Evolutionary conservation across 2,888 invertebrate species (phyloP).

Genomic region (Drosophila sordidula): DNA sequence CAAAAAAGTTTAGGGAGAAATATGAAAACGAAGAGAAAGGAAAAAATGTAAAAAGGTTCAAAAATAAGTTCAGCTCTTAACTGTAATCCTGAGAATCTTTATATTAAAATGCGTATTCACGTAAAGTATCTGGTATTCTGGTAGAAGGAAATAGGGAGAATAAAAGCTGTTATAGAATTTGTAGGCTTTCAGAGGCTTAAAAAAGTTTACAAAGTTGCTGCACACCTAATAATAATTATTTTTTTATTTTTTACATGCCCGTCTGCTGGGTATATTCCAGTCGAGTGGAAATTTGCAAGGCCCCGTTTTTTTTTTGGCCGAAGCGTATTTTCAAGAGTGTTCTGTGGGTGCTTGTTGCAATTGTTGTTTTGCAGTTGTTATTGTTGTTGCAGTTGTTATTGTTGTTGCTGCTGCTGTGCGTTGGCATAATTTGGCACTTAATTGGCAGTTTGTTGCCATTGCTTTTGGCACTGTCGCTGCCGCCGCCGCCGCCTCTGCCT

Average conservation of each 20-base stretch:
- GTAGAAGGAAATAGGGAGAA: no score
- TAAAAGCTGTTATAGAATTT: no score
- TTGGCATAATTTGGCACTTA: slow-evolving; percentile 76
- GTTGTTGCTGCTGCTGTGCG: slow-evolving; percentile 21
- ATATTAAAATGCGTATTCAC: no score
- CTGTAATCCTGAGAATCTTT: no score
- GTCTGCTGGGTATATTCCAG: slow-evolving; percentile 28
- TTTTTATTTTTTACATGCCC: background rate
- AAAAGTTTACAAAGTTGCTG: no score
- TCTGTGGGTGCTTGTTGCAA: slow-evolving; percentile 17
- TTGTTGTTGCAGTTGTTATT: slow-evolving; percentile 15
- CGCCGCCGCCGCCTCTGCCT: slow-evolving; percentile 4
- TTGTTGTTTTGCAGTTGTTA: slow-evolving; percentile 25
- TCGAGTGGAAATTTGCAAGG: slow-evolving; percentile 4
- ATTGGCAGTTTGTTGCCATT: slow-evolving; percentile 67
- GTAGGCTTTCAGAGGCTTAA: no score
- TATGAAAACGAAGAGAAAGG: no score
- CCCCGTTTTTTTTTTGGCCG: background rate
- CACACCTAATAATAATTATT: no score
- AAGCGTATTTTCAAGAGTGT: background rate
- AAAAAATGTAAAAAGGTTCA: no score
- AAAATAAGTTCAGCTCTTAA: no score
- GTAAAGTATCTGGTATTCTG: no score
- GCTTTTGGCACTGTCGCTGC: slow-evolving; percentile 4
- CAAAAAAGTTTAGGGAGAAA: no score